Evolutionary conservation across 2,113 vertebrate species (phyloP).

Genomic region (Sclerurus mexicanus): DNA sequence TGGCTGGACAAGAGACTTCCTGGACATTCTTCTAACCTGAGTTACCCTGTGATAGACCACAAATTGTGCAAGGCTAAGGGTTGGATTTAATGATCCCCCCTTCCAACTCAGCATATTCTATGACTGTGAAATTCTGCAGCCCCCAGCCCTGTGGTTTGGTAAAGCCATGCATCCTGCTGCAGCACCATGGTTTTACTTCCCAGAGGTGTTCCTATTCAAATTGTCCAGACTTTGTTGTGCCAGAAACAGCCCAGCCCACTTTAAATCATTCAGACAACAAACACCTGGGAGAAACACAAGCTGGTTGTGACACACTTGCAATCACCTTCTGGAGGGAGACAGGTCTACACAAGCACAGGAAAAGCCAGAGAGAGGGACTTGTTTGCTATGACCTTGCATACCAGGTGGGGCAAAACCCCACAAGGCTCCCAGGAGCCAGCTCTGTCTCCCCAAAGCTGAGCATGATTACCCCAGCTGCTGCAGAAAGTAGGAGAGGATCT

Average conservation of each 20-base stretch:
- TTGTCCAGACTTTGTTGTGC: not conserved
- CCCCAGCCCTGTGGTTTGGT: not conserved
- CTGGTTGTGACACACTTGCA: not conserved
- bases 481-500: not conserved
- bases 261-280: not conserved
- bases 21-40: not conserved
- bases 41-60: not conserved
- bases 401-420: fast-evolving
- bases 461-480: fast-evolving
- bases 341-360: not conserved
- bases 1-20: not conserved
- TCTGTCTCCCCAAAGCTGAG: not conserved
- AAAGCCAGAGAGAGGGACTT: not conserved
- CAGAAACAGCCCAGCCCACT: not conserved
- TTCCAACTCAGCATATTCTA: not conserved
- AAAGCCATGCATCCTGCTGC: not conserved
- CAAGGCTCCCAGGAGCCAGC: not conserved
- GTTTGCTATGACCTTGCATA: not conserved
- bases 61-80: not conserved
- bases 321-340: not conserved
- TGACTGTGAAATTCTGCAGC: not conserved
- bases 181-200: not conserved
- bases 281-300: not conserved
- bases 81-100: not conserved
- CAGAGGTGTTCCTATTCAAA: fast-evolving